phyloP scores from a whole-genome alignment of 2,113 vertebrate species.

The Rhinolophus ferrumequinum region DNA sequence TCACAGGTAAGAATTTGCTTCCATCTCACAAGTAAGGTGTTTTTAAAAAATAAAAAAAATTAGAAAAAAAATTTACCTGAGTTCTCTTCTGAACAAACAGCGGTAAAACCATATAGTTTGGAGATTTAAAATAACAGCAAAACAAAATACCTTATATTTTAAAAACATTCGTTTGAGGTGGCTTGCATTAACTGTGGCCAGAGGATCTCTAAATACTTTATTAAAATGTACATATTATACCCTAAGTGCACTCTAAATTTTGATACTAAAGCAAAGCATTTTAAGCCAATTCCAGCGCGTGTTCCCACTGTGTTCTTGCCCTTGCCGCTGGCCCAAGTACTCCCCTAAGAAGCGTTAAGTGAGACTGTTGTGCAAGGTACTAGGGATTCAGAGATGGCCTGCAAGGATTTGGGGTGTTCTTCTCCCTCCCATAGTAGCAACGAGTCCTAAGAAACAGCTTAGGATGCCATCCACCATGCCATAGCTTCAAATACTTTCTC shows the following conservation, averaged over 20 bases:
- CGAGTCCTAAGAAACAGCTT: neutral
- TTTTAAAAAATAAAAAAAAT: accelerated
- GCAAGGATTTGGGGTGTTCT: neutral
- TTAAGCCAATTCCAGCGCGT: neutral
- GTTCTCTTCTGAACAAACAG: constrained; percentile 21
- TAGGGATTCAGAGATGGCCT: neutral
- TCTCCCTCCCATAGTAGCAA: neutral
- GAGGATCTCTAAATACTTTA: neutral
- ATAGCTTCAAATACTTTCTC: neutral
- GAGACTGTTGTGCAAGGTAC: neutral
- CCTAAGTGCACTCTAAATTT: neutral
- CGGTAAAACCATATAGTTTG: neutral
- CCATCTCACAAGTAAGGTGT: neutral
- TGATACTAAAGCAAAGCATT: neutral
- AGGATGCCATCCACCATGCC: neutral
- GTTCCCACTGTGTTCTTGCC: neutral
- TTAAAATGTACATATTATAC: neutral
- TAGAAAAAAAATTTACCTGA: neutral
- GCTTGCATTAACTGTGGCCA: neutral
- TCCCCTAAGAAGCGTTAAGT: neutral
- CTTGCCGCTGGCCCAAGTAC: neutral
- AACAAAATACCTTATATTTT: neutral
- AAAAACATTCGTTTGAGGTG: neutral
- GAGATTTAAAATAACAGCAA: neutral
- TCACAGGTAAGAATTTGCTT: constrained; percentile 87